A percentile compares a stretch with the other conserved stretches of the same genome.
These are phyloP conservation scores for Phenacoccus solenopsis DNA, from an alignment of 1,140 invertebrate genomes.

Conservation along the genomic window DNA sequence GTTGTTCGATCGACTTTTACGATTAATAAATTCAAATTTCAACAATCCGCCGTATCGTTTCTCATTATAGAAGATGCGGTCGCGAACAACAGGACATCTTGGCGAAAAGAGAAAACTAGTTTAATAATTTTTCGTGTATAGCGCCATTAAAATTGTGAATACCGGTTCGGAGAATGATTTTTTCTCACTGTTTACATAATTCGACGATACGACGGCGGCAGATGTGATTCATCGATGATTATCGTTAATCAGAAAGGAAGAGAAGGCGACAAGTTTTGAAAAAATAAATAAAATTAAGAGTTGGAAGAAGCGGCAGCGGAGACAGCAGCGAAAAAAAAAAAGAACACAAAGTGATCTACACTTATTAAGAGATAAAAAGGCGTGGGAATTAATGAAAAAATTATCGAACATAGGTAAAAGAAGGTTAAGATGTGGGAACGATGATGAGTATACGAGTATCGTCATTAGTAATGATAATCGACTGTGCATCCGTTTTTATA, in stretches of 20 bases:
- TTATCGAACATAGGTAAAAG: not conserved
- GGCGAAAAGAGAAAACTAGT: too few relatives aligned
- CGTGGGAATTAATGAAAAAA: slow-evolving; percentile 9
- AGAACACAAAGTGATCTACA: not conserved
- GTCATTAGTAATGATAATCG: slow-evolving; percentile 6
- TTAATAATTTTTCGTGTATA: too few relatives aligned
- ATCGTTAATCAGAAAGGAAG: not conserved
- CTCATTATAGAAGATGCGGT: too few relatives aligned
- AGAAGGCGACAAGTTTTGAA: not conserved
- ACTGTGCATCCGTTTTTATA: not conserved
- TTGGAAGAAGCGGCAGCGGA: too few relatives aligned
- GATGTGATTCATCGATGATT: not conserved
- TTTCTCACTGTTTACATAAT: slow-evolving; percentile 8
- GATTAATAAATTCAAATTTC: too few relatives aligned
- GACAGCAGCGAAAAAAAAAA: not conserved
- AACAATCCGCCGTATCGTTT: too few relatives aligned
- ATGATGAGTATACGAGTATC: not conserved
- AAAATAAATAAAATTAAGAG: too few relatives aligned
- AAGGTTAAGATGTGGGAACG: not conserved
- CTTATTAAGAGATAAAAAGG: not conserved
- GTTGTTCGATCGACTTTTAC: too few relatives aligned
- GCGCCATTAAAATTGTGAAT: too few relatives aligned
- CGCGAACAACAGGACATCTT: too few relatives aligned
- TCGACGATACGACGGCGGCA: not conserved
- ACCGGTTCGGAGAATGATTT: not conserved